Percentiles rank a stretch among this genome's conserved stretches.
These are phyloP conservation scores for Megamerina dolium DNA, from an alignment of 2,888 invertebrate genomes.

Conservation along the genomic window DNA sequence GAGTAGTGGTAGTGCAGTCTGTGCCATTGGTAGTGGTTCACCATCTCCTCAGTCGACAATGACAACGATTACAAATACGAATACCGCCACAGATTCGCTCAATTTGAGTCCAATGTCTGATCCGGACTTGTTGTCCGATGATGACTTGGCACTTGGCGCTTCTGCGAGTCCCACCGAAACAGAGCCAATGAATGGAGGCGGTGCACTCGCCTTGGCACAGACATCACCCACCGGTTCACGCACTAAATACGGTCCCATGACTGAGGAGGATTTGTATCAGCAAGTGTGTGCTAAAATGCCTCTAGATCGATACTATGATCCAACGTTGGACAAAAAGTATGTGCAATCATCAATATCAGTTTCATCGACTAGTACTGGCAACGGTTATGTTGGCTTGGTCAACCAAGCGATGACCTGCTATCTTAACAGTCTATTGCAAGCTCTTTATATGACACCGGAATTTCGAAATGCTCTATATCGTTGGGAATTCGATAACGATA, in stretches of 20 bases:
- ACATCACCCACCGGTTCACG: slow-evolving; percentile 12
- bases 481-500: slow-evolving; percentile 71
- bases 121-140: slow-evolving; percentile 40
- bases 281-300: background rate
- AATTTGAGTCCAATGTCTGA: slow-evolving; percentile 40
- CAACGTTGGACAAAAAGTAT: slow-evolving; percentile 9
- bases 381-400: slow-evolving; percentile 68
- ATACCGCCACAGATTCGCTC: slow-evolving; percentile 29
- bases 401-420: slow-evolving; percentile 93
- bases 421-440: slow-evolving; percentile 80
- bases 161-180: slow-evolving; percentile 48
- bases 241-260: slow-evolving; percentile 17
- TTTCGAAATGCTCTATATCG: slow-evolving; percentile 82
- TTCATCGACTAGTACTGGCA: slow-evolving; percentile 9
- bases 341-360: slow-evolving; percentile 13
- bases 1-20: background rate
- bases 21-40: slow-evolving; percentile 6
- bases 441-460: slow-evolving; percentile 87
- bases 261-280: slow-evolving; percentile 14
- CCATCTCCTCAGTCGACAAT: slow-evolving; percentile 17
- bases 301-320: slow-evolving; percentile 2
- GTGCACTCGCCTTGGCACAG: slow-evolving; percentile 19
- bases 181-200: slow-evolving; percentile 26
- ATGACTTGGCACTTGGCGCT: slow-evolving; percentile 48
- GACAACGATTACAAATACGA: slow-evolving; percentile 22